Percentiles rank a stretch among this genome's conserved stretches.
Evolutionary conservation across 2,113 vertebrate species (phyloP).

Genomic region (Cephalopterus ornatus): DNA sequence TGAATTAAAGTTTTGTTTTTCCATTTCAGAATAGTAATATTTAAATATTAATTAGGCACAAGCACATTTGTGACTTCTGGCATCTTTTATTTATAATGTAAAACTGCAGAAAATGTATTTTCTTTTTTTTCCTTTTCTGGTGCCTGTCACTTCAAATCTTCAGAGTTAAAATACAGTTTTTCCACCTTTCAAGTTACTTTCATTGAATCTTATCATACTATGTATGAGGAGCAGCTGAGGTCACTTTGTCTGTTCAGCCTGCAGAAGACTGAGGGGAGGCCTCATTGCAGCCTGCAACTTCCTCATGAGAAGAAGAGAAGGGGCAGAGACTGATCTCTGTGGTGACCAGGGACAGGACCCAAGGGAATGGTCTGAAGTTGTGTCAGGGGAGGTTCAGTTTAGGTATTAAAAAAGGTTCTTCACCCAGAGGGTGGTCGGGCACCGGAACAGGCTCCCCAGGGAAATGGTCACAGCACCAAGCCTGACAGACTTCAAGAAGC

Average conservation of each 20-base stretch:
- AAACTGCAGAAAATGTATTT: background rate
- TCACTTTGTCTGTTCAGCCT: background rate
- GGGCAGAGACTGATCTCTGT: background rate
- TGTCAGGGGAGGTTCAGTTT: background rate
- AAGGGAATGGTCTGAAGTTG: background rate
- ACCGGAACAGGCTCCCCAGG: background rate
- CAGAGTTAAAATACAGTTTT: background rate
- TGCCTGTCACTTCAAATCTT: background rate
- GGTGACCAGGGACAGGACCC: background rate
- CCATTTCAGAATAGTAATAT: background rate
- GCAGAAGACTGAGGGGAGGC: background rate
- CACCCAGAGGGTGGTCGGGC: background rate
- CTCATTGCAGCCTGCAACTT: background rate
- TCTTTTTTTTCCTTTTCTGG: background rate
- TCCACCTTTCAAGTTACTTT: background rate
- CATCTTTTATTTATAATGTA: slow-evolving; percentile 10
- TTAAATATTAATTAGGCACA: slow-evolving; percentile 13
- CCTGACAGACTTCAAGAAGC: background rate
- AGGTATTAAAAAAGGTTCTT: background rate
- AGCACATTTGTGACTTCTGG: background rate
- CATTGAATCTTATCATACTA: background rate
- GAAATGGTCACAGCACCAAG: background rate
- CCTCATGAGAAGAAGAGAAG: background rate
- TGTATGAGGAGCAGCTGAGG: background rate
- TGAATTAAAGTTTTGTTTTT: background rate